These are phyloP conservation scores for Copidosoma aretas DNA, from an alignment of 2,888 invertebrate species.

Conservation along the genomic window DNA sequence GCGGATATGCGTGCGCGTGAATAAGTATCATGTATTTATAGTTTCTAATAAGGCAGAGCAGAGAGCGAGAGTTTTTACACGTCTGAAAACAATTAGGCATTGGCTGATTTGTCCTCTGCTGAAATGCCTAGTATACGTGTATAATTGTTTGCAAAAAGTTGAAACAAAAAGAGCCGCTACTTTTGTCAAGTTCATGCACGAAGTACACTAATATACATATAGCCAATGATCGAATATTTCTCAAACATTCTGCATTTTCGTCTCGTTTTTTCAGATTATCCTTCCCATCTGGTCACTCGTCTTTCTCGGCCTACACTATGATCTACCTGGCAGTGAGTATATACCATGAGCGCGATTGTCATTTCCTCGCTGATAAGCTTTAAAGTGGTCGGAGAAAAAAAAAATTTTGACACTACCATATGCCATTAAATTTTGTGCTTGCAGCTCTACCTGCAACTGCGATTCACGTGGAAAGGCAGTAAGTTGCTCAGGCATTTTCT, in stretches of 20 bases:
- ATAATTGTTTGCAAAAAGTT: too few species aligned
- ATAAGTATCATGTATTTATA: too few species aligned
- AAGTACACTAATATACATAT: not conserved
- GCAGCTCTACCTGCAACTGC: slow-evolving; percentile 86
- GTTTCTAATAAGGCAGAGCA: too few species aligned
- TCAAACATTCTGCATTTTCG: not conserved
- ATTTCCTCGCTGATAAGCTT: not conserved
- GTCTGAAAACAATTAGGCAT: too few species aligned
- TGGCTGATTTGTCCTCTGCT: too few species aligned
- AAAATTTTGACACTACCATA: too few species aligned
- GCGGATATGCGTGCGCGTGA: too few species aligned
- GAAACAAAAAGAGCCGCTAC: not conserved
- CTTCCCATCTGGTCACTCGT: slow-evolving; percentile 91
- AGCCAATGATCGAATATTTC: not conserved
- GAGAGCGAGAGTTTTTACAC: too few species aligned
- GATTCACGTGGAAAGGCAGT: slow-evolving; percentile 82
- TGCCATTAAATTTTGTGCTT: slow-evolving; percentile 38
- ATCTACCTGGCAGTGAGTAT: slow-evolving; percentile 81
- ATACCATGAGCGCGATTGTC: too few species aligned
- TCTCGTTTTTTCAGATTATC: slow-evolving; percentile 69
- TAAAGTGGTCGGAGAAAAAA: too few species aligned
- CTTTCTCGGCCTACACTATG: slow-evolving; percentile 87
- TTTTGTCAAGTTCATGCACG: too few species aligned
- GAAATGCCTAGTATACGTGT: too few species aligned
- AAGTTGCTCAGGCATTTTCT: slow-evolving; percentile 83